phyloP scores from a whole-genome alignment of 2,797 vertebrate genomes.

The Chaunax sp. region DNA sequence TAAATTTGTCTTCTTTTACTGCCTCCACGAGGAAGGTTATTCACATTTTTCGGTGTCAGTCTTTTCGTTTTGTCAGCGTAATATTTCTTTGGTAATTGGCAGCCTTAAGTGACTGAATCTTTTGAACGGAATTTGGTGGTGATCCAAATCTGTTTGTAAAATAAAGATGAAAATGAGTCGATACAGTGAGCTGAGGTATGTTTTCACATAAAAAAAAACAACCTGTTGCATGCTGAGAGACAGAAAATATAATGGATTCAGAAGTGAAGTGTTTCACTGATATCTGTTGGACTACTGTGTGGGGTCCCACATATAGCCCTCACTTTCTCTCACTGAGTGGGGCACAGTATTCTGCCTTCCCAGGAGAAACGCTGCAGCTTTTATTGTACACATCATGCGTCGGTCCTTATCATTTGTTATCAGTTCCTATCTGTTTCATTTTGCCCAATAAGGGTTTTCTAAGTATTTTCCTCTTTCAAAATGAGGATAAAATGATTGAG shows the following conservation, averaged over 20 bases:
- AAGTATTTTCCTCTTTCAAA: not conserved
- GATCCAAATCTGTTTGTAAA: constrained; percentile 1
- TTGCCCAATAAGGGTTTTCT: constrained; percentile 9
- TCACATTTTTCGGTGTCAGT: too few relatives aligned
- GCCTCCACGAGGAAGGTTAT: not conserved
- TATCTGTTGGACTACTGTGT: constrained; percentile 13
- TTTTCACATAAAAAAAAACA: constrained; percentile 4
- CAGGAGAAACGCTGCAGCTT: constrained; percentile 10
- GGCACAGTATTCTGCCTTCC: not conserved
- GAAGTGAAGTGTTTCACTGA: constrained; percentile 21
- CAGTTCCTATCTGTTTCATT: constrained; percentile 1
- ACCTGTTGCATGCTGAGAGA: not conserved
- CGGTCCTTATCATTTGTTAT: constrained; percentile 1
- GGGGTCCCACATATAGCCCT: constrained; percentile 9
- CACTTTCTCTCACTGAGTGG: not conserved
- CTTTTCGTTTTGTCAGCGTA: too few relatives aligned
- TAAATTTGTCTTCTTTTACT: not conserved
- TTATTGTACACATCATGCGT: constrained; percentile 8
- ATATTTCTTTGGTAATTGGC: not conserved
- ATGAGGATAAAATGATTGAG: constrained; percentile 9
- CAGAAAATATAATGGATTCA: constrained; percentile 4
- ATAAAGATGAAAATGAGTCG: not conserved
- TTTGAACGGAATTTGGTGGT: not conserved
- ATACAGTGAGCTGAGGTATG: not conserved
- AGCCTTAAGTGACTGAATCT: not conserved